Evolutionary conservation across 2,888 invertebrate genomes (phyloP).

Genomic region (Agriopis leucophaearia): DNA sequence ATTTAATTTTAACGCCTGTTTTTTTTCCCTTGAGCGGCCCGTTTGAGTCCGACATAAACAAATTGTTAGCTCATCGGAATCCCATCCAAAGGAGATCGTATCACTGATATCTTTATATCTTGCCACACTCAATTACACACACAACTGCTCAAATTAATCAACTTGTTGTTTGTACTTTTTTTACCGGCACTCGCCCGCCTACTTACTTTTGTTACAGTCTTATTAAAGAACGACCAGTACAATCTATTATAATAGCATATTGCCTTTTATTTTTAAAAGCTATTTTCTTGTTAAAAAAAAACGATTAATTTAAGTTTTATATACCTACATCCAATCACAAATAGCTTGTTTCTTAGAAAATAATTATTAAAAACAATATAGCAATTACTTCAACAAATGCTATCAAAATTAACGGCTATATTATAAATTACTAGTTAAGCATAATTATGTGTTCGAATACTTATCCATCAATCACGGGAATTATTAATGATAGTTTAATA

Average conservation of each 20-base stretch:
- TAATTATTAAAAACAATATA: constrained; percentile 28
- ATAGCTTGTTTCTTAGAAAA: constrained; percentile 11
- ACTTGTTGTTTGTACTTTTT: constrained; percentile 56
- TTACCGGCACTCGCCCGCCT: constrained; percentile 37
- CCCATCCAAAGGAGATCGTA: constrained; percentile 74
- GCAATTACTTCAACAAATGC: constrained; percentile 25
- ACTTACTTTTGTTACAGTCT: constrained; percentile 31
- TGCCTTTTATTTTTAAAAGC: constrained; percentile 2
- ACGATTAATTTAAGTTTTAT: constrained; percentile 9
- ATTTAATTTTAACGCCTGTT: constrained; percentile 54
- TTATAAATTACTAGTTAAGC: constrained; percentile 30
- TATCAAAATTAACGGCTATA: constrained; percentile 29
- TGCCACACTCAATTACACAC: constrained; percentile 62
- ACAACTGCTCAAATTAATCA: constrained; percentile 68
- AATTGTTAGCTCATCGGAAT: constrained; percentile 73
- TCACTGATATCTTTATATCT: constrained; percentile 75
- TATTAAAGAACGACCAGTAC: constrained; percentile 26
- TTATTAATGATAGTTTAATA: constrained; percentile 39
- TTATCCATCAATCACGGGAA: constrained; percentile 35
- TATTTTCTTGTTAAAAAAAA: constrained; percentile 2
- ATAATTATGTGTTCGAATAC: constrained; percentile 28
- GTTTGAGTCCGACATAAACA: constrained; percentile 57
- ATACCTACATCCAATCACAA: neutral
- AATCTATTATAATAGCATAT: constrained; percentile 24
- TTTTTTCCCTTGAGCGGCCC: constrained; percentile 38